phyloP scores from a whole-genome alignment of 2,888 invertebrate genomes.

The Pollenia labialis region DNA sequence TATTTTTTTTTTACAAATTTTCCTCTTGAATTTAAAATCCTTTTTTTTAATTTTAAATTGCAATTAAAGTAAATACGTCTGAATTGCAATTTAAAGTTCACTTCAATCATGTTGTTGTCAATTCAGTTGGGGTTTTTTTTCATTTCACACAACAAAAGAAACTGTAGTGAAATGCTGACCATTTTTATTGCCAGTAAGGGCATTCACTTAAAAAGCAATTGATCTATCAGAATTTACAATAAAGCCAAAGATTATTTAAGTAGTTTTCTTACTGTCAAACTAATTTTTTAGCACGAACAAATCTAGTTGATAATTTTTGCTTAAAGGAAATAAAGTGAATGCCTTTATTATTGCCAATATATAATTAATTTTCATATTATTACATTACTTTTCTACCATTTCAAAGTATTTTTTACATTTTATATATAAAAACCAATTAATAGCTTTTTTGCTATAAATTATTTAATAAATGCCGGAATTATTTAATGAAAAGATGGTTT shows the following conservation, averaged over 20 bases:
- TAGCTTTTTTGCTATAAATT: too few relatives aligned
- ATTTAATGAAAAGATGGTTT: too few relatives aligned
- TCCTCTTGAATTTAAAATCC: slow-evolving; percentile 14
- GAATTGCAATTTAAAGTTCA: slow-evolving; percentile 38
- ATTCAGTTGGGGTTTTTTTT: slow-evolving; percentile 26
- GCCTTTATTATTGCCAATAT: too few relatives aligned
- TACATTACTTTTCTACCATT: too few relatives aligned
- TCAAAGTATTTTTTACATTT: too few relatives aligned
- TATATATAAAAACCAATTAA: too few relatives aligned
- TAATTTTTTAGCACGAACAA: not conserved
- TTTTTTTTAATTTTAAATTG: not conserved
- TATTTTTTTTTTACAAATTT: not conserved
- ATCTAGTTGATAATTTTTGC: not conserved
- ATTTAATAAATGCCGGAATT: too few relatives aligned
- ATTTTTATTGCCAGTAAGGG: not conserved
- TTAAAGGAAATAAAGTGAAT: not conserved
- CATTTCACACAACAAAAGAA: not conserved
- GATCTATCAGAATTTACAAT: too few relatives aligned
- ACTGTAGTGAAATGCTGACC: not conserved
- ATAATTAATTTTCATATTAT: too few relatives aligned
- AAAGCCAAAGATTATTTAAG: too few relatives aligned
- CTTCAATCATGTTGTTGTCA: slow-evolving; percentile 43
- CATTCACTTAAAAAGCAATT: not conserved
- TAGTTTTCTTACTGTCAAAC: too few relatives aligned
- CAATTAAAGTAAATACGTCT: slow-evolving; percentile 20